phyloP scores from a whole-genome alignment of 2,113 vertebrate genomes.

The Vanacampus margaritifer region DNA sequence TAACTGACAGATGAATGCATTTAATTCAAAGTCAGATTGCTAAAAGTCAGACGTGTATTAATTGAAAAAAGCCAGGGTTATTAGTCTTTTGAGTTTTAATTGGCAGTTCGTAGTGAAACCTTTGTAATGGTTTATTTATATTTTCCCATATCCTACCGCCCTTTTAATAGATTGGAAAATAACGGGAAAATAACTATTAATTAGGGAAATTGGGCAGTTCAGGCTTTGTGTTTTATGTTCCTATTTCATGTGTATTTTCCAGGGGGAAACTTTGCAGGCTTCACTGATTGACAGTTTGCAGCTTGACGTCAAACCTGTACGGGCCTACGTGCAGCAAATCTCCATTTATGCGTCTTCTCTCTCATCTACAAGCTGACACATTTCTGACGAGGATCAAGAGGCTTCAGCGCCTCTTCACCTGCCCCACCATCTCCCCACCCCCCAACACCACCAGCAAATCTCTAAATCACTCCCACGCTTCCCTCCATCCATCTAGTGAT shows the following conservation, averaged over 20 bases:
- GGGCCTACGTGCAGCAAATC: conserved; percentile 37
- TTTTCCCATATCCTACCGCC: background rate
- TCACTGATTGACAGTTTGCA: conserved; percentile 59
- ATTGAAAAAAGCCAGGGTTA: background rate
- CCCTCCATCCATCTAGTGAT: conserved; percentile 45
- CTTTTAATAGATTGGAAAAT: background rate
- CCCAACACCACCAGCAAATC: conserved; percentile 1
- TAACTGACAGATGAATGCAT: background rate
- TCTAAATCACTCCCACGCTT: conserved; percentile 21
- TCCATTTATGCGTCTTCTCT: conserved; percentile 26
- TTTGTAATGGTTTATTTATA: background rate
- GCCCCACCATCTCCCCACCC: background rate
- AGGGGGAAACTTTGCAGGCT: background rate
- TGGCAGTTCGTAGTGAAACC: background rate
- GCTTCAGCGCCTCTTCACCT: conserved; percentile 33
- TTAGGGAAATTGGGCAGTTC: conserved; percentile 30
- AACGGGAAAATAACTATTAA: background rate
- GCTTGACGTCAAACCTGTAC: conserved; percentile 44
- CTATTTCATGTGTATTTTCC: conserved; percentile 16
- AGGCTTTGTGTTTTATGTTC: conserved; percentile 10
- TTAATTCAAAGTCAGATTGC: background rate
- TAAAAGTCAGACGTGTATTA: background rate
- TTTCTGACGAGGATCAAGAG: conserved; percentile 53
- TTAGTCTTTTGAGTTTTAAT: background rate
- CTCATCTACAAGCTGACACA: conserved; percentile 49